Evolutionary conservation across 1,140 invertebrate genomes (phyloP).

Genomic region (Ceratoteleas bidentatus): DNA sequence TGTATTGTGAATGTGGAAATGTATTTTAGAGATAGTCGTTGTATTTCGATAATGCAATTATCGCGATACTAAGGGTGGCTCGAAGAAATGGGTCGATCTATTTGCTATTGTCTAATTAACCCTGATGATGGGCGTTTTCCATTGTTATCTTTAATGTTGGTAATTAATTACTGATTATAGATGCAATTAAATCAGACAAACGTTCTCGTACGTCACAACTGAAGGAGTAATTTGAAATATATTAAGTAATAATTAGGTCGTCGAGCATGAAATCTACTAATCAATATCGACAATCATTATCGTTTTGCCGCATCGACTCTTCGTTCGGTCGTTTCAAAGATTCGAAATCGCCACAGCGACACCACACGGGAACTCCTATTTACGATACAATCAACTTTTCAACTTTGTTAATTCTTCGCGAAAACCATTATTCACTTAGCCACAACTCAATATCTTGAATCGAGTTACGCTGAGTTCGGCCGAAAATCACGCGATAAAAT

Average conservation of each 20-base stretch:
- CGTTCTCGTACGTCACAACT: constrained; percentile 20
- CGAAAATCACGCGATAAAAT: constrained; percentile 44
- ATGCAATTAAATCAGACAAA: constrained; percentile 31
- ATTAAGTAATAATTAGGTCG: constrained; percentile 47
- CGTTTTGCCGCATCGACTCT: not conserved
- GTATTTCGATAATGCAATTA: too few relatives aligned
- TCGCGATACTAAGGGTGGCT: too few relatives aligned
- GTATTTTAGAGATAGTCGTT: too few relatives aligned
- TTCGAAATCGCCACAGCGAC: not conserved
- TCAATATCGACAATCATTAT: constrained; percentile 14
- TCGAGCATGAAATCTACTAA: constrained; percentile 15
- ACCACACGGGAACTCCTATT: constrained; percentile 23
- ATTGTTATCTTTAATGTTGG: constrained; percentile 15
- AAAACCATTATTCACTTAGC: constrained; percentile 37
- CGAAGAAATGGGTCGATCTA: too few relatives aligned
- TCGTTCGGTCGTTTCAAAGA: constrained; percentile 4
- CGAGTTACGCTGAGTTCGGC: constrained; percentile 14
- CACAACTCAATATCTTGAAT: constrained; percentile 36
- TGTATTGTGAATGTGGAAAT: too few relatives aligned
- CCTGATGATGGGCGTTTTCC: not conserved
- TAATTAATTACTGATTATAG: constrained; percentile 33
- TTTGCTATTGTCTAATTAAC: not conserved
- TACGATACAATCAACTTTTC: constrained; percentile 32
- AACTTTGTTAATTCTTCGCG: constrained; percentile 36
- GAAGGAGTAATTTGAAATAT: constrained; percentile 20